Evolutionary conservation across 1,140 invertebrate species (phyloP), one percentile per base, ranked within the genome.

Genomic region (Gonioctena quinquepunctata): DNA sequence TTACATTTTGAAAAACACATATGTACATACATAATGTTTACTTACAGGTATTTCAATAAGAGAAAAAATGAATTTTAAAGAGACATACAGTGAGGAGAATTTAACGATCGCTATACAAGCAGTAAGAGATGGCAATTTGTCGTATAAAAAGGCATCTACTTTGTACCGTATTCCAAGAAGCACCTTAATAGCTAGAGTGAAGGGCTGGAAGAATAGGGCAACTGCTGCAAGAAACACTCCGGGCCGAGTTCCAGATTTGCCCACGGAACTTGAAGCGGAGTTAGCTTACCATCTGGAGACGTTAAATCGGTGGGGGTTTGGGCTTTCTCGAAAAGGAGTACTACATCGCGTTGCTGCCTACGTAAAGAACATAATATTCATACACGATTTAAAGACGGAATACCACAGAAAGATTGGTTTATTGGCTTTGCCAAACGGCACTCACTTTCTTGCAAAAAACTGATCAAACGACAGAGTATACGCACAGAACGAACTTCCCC

Each of bases 331-430:
- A 69, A 62, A 70, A 21, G 81, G 81, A 73, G 57, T 83, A 1
- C 54, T 79, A 18, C 61, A 81, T 5, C 7, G 82, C 13, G 71
- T 80, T 28, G 48, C 25, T 16, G 64, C 81, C n/a, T 83, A 78
- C 69, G 73, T 80, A 2, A 69, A 59, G 21, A 19, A 33, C 83
- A 81, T 69, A 76, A 77, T 19, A 70, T 82, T 11, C 56, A 69
- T 52, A 80, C 76, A n/a, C 64, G 71, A 11, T 83, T 84, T 73
- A 82, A 79, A 71, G 68, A 82, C 76, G 76, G 72, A 11, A 73
- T 61, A 42, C 83, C 83, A 21, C 81, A 82, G 5, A 59, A 81
- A 21, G 81, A 81, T 22, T 84, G 80, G 81, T 83, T 83, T 68
- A 21, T 42, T n/a, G 33, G 33, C 11, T 42, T 42, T 42, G 11